phyloP scores from a whole-genome alignment of 2,113 vertebrate species.

The Theropithecus gelada region DNA sequence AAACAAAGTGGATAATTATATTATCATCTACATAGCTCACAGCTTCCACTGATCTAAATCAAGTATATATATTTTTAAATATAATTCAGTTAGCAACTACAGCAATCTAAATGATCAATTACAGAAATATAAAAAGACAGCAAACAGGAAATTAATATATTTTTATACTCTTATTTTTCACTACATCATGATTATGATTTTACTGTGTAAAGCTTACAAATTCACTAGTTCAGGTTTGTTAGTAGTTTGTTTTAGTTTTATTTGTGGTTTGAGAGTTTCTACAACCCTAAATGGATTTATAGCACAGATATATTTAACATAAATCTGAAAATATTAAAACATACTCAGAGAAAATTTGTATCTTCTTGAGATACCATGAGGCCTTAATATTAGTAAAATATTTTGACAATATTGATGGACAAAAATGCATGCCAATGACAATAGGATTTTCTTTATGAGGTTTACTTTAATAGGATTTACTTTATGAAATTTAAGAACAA shows the following conservation, averaged over 20 bases:
- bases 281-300: neutral
- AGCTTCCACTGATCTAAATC: conserved; percentile 79
- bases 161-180: neutral
- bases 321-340: conserved; percentile 17
- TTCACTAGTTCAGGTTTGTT: neutral
- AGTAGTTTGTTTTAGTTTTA: neutral
- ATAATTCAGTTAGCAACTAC: conserved; percentile 72
- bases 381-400: neutral
- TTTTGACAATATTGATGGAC: neutral
- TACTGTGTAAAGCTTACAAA: conserved; percentile 4
- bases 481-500: conserved; percentile 47
- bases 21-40: conserved; percentile 77
- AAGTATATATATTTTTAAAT: conserved; percentile 81
- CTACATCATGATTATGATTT: conserved; percentile 1
- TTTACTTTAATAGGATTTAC: conserved; percentile 7
- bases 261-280: neutral
- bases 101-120: conserved; percentile 66
- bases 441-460: conserved; percentile 27
- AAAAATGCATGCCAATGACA: neutral
- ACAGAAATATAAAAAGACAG: conserved; percentile 36
- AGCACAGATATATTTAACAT: neutral
- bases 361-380: neutral
- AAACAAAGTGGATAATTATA: conserved; percentile 81
- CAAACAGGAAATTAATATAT: neutral
- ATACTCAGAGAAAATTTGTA: neutral